Conservation (phyloP, 2,888 invertebrate species). For the Lathronympha strigana region DNA sequence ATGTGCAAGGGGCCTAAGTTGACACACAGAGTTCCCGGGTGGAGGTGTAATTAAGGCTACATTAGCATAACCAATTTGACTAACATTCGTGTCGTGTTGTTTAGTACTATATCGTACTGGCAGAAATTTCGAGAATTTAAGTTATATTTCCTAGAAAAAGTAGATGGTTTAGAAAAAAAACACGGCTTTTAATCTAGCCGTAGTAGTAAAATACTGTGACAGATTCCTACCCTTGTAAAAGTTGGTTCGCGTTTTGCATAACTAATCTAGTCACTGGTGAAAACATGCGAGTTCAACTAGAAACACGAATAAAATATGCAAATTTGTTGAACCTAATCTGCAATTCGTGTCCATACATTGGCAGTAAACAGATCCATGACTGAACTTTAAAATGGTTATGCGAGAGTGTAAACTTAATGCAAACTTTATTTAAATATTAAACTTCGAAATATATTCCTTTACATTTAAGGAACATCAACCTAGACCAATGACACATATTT, state of each 20-base stretch:
- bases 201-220: not conserved
- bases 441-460: too few species aligned
- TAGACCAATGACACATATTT: too few species aligned
- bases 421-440: too few species aligned
- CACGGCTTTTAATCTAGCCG: too few species aligned
- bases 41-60: conserved; percentile 22
- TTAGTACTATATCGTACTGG: not conserved
- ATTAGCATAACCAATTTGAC: conserved; percentile 18
- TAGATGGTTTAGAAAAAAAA: not conserved
- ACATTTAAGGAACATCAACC: too few species aligned
- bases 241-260: conserved; percentile 7
- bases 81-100: conserved; percentile 2
- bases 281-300: conserved; percentile 12
- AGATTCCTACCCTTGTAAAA: not conserved
- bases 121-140: not conserved
- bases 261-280: conserved; percentile 11
- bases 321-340: conserved; percentile 8
- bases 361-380: not conserved
- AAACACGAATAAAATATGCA: conserved; percentile 17
- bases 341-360: not conserved
- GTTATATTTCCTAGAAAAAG: not conserved
- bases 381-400: not conserved
- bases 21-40: conserved; percentile 2
- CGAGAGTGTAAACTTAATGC: not conserved
- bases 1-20: too few species aligned